phyloP scores from a whole-genome alignment of 2,888 invertebrate genomes.

The Diaprepes abbreviatus region DNA sequence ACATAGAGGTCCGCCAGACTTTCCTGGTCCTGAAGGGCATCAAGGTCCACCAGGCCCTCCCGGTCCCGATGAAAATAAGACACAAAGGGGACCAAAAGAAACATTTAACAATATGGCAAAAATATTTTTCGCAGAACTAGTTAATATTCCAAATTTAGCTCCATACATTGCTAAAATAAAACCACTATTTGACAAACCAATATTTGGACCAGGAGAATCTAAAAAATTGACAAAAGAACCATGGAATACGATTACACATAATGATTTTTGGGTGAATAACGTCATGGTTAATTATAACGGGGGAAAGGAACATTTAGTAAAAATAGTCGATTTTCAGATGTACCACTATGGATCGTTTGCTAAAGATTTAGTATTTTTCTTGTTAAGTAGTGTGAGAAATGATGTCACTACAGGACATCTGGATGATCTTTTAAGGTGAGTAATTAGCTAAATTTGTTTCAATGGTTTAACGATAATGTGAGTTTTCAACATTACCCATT shows the following conservation, averaged over 20 bases:
- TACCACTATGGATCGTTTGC: constrained; percentile 54
- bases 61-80: too few relatives aligned
- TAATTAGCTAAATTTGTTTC: too few relatives aligned
- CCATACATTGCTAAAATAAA: constrained; percentile 20
- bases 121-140: constrained; percentile 4
- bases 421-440: too few relatives aligned
- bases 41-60: not conserved
- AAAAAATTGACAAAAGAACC: constrained; percentile 59
- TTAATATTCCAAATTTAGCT: constrained; percentile 10
- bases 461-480: too few relatives aligned
- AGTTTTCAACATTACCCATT: too few relatives aligned
- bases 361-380: constrained; percentile 56
- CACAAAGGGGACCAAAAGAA: too few relatives aligned
- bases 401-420: constrained; percentile 28
- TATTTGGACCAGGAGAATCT: not conserved
- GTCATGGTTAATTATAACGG: constrained; percentile 71
- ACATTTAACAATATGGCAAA: not conserved
- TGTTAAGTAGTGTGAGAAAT: too few relatives aligned
- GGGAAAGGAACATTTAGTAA: constrained; percentile 36
- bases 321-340: too few relatives aligned
- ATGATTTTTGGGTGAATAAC: constrained; percentile 73
- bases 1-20: too few relatives aligned
- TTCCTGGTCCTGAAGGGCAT: too few relatives aligned
- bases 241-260: constrained; percentile 70
- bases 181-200: too few relatives aligned